Evolutionary conservation across 2,797 vertebrate species (phyloP).

Genomic region (Rhynchonycteris naso): DNA sequence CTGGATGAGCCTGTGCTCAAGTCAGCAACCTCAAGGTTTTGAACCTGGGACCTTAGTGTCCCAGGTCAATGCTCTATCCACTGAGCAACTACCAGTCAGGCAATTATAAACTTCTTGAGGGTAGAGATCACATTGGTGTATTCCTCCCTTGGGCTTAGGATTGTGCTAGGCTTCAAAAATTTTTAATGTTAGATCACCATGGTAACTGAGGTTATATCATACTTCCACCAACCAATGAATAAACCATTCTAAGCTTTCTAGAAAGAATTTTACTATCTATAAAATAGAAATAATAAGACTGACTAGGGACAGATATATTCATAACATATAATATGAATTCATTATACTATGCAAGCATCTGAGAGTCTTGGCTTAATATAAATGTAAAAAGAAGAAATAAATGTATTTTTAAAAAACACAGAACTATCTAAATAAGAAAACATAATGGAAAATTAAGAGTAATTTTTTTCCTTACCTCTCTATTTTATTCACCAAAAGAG

Average conservation of each 20-base stretch:
- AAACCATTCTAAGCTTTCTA: neutral
- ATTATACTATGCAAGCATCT: neutral
- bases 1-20: too few relatives aligned
- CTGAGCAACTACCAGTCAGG: too few relatives aligned
- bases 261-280: neutral
- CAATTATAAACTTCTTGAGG: neutral
- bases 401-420: neutral
- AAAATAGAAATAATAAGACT: neutral
- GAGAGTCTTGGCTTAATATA: neutral
- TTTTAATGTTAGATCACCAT: neutral
- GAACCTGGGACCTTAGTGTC: too few relatives aligned
- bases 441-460: neutral
- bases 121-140: neutral
- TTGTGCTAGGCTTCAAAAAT: neutral
- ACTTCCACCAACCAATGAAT: neutral
- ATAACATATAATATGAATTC: neutral
- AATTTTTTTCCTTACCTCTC: neutral
- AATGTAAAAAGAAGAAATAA: neutral
- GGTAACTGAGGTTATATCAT: neutral
- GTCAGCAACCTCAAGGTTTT: too few relatives aligned
- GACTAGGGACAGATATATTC: neutral
- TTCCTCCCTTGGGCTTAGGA: neutral
- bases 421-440: conserved; percentile 9
- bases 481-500: neutral
- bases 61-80: too few relatives aligned